Base-by-base conservation (phyloP, 2,888 invertebrate species). In the Clanis bilineata region DNA sequence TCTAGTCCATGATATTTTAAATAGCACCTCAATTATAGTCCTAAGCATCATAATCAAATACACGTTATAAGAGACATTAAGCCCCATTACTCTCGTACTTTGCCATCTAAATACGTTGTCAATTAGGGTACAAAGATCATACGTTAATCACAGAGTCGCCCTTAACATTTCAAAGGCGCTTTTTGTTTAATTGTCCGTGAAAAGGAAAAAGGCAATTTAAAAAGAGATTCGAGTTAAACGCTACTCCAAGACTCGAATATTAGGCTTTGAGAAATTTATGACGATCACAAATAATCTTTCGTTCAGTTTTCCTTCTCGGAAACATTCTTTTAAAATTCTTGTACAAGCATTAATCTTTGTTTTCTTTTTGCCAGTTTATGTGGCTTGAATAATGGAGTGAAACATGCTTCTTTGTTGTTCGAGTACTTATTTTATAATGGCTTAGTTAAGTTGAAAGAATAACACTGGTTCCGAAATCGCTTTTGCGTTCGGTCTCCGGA, bases 231-330 rank as follows among this genome's bases (percentile, higher is more conserved):
- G 60, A 61, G 64, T 41, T 67, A 60, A 65, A 67, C 65, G 67
- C 58, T 66, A 63, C 59, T 67, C 64, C 62, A 69, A 70, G 65
- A 70, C 64, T 69, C 67, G 67, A 64, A 68, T 61, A 66, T 67
- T 72, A 72, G 74, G 74, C 80, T 77, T 77, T 70, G 73, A 77
- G 73, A 77, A 80, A 84, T 85, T 84, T 84, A 84, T 83, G 72
- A 79, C 79, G 62, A 75, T 79, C 76, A 71, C 80, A 81, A 84
- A 85, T 79, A 82, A 83, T 81, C 74, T 78, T 71, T 68, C 66
- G 64, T 65, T 66, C 73, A 67, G 64, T 72, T 70, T 72, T 72
- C 63, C 62, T 63, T 61, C 62, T 61, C 66, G 66, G 65, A 72
- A 69, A 74, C 72, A 72, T 77, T 77, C 62, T 70, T 78, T 77